Evolutionary conservation across 1,140 invertebrate genomes (phyloP).

Genomic region (Geopemphigus sp.): DNA sequence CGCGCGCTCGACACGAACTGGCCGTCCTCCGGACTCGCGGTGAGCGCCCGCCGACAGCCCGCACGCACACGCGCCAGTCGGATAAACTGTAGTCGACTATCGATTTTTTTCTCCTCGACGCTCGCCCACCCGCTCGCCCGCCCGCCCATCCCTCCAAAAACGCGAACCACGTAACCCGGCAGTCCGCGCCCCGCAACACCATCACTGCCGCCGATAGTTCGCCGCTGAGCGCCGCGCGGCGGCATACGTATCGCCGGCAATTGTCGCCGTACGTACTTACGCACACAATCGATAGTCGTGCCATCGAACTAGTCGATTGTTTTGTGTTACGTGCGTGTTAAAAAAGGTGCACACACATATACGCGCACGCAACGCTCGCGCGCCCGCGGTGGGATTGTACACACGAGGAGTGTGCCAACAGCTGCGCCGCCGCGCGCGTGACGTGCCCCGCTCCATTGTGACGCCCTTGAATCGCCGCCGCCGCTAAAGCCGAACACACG

Average conservation of each 20-base stretch:
- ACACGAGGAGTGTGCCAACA: conserved; percentile 44
- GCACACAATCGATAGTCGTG: conserved; percentile 1
- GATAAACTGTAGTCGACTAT: conserved; percentile 3
- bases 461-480: conserved; percentile 34
- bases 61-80: conserved; percentile 37
- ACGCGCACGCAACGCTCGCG: neutral
- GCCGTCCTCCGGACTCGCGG: conserved; percentile 43
- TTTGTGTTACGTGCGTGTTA: neutral
- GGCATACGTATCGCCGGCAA: neutral
- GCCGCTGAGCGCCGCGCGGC: neutral
- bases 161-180: too few relatives aligned
- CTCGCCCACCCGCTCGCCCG: too few relatives aligned
- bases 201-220: neutral
- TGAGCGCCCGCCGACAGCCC: conserved; percentile 24
- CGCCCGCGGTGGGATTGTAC: conserved; percentile 1
- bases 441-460: neutral
- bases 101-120: conserved; percentile 18
- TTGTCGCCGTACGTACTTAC: too few relatives aligned
- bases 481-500: neutral
- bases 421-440: conserved; percentile 26
- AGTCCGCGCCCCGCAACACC: too few relatives aligned
- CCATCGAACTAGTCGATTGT: neutral
- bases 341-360: neutral
- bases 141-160: too few relatives aligned
- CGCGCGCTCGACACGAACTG: conserved; percentile 48